phyloP scores from a whole-genome alignment of 2,797 vertebrate genomes.

The Morelia viridis region DNA sequence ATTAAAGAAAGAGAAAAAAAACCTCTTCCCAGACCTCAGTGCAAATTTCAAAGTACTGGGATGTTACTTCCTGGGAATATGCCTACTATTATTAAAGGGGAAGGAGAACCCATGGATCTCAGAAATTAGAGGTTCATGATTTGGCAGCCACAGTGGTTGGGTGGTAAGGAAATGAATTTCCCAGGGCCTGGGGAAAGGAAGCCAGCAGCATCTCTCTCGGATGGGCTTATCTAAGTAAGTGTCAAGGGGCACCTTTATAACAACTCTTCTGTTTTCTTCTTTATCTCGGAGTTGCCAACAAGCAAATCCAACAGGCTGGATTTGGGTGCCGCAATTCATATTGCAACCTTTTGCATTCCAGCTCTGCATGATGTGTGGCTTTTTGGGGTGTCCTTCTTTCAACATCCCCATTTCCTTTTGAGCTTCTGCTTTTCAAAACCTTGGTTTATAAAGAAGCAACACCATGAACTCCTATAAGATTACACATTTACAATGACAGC shows the following conservation, averaged over 20 bases:
- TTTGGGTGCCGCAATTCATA: background rate
- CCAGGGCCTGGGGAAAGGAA: background rate
- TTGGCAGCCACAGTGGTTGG: background rate
- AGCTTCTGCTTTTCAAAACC: background rate
- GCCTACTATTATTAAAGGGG: no score
- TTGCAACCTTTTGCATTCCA: background rate
- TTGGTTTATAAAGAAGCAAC: background rate
- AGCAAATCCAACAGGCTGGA: background rate
- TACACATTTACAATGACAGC: constrained; percentile 39
- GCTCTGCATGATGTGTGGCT: background rate
- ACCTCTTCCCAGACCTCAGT: background rate
- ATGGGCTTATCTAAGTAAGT: background rate
- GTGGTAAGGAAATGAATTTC: background rate
- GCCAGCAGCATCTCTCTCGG: background rate
- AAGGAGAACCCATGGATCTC: background rate
- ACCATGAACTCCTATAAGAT: background rate
- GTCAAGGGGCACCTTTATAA: background rate
- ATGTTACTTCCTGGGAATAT: no score
- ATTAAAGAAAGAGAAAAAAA: background rate
- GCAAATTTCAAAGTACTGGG: no score
- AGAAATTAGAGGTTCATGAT: no score
- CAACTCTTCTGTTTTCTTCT: background rate
- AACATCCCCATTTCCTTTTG: background rate
- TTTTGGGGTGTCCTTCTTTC: background rate
- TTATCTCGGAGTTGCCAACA: background rate